phyloP scores from a whole-genome alignment of 2,113 vertebrate genomes.

The Cyprinodon tularosa region DNA sequence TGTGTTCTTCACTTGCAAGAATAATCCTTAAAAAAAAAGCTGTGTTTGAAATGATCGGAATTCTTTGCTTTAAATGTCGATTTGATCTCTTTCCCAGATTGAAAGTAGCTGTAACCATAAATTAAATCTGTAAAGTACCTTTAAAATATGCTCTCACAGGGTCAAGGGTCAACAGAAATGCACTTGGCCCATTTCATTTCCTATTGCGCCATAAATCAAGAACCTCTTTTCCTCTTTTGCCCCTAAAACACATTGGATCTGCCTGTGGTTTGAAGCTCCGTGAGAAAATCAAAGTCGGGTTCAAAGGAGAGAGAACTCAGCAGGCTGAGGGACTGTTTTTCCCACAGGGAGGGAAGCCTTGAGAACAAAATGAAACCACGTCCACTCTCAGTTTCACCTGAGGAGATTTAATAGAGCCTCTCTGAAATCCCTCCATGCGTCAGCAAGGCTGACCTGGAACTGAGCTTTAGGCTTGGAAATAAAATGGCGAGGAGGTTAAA shows the following conservation, averaged over 20 bases:
- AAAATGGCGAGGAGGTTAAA: conserved; percentile 26
- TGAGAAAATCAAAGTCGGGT: conserved; percentile 48
- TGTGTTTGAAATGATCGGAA: too few species aligned
- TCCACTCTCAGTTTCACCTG: conserved; percentile 60
- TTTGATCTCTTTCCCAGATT: neutral
- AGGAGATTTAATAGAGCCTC: conserved; percentile 39
- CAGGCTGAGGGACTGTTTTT: conserved; percentile 22
- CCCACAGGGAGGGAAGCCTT: conserved; percentile 18
- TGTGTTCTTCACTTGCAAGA: too few species aligned
- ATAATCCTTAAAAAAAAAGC: too few species aligned
- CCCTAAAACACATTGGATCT: conserved; percentile 31
- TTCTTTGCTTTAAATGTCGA: neutral
- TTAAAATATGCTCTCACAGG: conserved; percentile 6
- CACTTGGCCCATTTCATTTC: conserved; percentile 57
- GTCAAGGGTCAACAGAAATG: conserved; percentile 40
- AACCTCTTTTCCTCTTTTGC: conserved; percentile 32
- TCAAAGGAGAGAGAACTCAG: conserved; percentile 56
- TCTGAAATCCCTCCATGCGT: conserved; percentile 41
- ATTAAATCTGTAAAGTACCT: conserved; percentile 43
- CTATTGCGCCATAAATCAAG: conserved; percentile 59
- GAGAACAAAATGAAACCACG: conserved; percentile 55
- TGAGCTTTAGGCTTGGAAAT: conserved; percentile 4
- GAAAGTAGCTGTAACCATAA: conserved; percentile 7
- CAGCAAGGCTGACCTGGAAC: conserved; percentile 16
- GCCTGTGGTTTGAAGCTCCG: conserved; percentile 36